These are phyloP conservation scores for Dasysyrphus tricinctus DNA, from an alignment of 2,888 invertebrate genomes.

Conservation along the genomic window DNA sequence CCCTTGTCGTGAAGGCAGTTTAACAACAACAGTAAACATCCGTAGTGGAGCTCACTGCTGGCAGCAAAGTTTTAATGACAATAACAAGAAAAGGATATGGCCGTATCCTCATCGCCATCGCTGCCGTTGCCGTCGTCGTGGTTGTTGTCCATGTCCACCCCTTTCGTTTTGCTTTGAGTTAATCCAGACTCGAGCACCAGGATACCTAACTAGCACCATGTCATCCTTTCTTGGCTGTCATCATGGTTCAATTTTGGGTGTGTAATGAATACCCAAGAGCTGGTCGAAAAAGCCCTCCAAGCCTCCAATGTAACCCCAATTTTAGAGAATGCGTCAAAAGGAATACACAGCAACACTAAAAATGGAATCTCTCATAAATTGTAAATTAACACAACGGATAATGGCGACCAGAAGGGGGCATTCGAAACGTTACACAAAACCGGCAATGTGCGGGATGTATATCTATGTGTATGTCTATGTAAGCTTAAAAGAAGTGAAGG, in stretches of 20 bases:
- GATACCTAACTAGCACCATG: constrained; percentile 8
- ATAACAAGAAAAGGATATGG: constrained; percentile 72
- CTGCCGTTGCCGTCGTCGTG: not conserved
- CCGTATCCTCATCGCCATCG: constrained; percentile 43
- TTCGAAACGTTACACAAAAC: constrained; percentile 35
- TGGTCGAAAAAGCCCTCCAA: constrained; percentile 17
- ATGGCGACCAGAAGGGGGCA: constrained; percentile 15
- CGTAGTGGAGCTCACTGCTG: constrained; percentile 22
- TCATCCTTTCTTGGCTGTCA: constrained; percentile 31
- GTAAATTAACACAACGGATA: constrained; percentile 64
- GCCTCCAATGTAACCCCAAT: constrained; percentile 30
- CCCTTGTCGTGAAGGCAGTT: constrained; percentile 19
- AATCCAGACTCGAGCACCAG: constrained; percentile 65
- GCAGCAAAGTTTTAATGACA: constrained; percentile 64
- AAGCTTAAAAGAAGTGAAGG: constrained; percentile 8
- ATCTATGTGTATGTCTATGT: not conserved
- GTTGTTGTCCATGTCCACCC: constrained; percentile 68
- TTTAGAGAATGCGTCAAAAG: constrained; percentile 44
- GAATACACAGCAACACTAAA: constrained; percentile 51
- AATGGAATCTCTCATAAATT: constrained; percentile 69
- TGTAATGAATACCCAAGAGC: constrained; percentile 65
- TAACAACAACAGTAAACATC: constrained; percentile 48
- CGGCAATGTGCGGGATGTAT: constrained; percentile 42
- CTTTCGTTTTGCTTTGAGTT: constrained; percentile 52
- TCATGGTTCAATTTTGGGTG: constrained; percentile 52